These are phyloP conservation scores for Schizopygopsis malacanthus DNA, from an alignment of 2,797 vertebrate species.

Conservation along the genomic window DNA sequence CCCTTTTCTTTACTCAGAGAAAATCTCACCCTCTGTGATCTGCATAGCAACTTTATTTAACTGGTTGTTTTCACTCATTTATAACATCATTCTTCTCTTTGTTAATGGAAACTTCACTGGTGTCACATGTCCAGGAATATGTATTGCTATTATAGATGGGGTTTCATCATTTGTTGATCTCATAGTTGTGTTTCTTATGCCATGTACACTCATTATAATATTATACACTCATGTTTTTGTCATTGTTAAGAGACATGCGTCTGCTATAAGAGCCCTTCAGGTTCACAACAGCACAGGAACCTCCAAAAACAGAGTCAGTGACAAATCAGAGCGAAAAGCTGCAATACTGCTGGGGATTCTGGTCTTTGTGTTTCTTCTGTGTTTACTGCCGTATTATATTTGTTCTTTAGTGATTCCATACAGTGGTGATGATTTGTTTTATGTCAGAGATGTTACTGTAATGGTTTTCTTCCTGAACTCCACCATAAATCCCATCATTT, in stretches of 20 bases:
- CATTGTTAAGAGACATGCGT: constrained; percentile 52
- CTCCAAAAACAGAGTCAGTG: constrained; percentile 8
- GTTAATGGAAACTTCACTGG: constrained; percentile 49
- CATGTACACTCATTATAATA: constrained; percentile 50
- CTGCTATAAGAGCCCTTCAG: constrained; percentile 51
- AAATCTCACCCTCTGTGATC: constrained; percentile 34
- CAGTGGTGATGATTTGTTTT: neutral
- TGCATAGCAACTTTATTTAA: constrained; percentile 27
- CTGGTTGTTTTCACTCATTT: constrained; percentile 54
- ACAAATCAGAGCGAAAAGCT: constrained; percentile 58
- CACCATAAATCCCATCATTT: constrained; percentile 59
- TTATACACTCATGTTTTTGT: constrained; percentile 55
- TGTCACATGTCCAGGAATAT: constrained; percentile 45
- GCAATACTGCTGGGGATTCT: constrained; percentile 55
- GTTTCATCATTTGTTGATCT: constrained; percentile 49
- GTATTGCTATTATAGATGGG: constrained; percentile 17
- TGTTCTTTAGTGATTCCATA: constrained; percentile 27
- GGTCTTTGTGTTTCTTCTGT: constrained; percentile 55
- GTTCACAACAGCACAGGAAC: neutral
- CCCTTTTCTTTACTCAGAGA: constrained; percentile 51
- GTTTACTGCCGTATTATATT: constrained; percentile 59
- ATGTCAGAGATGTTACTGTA: constrained; percentile 44
- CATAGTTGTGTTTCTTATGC: constrained; percentile 47
- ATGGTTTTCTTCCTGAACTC: constrained; percentile 58
- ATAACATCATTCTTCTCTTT: constrained; percentile 54